These are phyloP conservation scores for Anser brachyrhynchus DNA, from an alignment of 2,113 vertebrate species.

Conservation along the genomic window DNA sequence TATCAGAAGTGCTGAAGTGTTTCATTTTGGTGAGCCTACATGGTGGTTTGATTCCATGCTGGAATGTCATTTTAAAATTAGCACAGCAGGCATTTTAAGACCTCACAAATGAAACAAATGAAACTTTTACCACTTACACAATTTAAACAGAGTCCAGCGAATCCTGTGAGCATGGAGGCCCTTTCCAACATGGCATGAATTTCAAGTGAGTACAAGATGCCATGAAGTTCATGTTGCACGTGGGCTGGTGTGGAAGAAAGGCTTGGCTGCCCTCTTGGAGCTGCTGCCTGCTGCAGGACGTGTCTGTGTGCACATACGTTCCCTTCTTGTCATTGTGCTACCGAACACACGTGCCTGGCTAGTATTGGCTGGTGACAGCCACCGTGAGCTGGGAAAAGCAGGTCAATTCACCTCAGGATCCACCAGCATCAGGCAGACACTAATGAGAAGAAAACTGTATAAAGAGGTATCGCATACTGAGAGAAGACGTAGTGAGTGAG, in stretches of 20 bases:
- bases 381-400: background rate
- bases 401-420: conserved; percentile 3
- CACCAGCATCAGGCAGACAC: background rate
- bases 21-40: background rate
- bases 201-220: background rate
- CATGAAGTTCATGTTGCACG: background rate
- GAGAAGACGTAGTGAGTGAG: background rate
- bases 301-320: background rate
- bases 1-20: background rate
- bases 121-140: background rate
- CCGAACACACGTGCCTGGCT: background rate
- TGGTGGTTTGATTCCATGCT: background rate
- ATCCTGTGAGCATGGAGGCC: background rate
- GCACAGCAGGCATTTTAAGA: fast-evolving
- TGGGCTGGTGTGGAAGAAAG: background rate
- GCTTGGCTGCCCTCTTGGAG: background rate
- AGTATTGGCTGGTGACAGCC: background rate
- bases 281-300: background rate
- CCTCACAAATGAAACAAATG: background rate
- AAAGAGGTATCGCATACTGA: background rate
- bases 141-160: background rate
- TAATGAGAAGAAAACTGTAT: background rate
- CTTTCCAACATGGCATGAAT: background rate
- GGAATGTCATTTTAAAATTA: background rate
- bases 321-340: background rate